Conservation (phyloP, 2,113 vertebrate genomes). For the Etheostoma spectabile region DNA sequence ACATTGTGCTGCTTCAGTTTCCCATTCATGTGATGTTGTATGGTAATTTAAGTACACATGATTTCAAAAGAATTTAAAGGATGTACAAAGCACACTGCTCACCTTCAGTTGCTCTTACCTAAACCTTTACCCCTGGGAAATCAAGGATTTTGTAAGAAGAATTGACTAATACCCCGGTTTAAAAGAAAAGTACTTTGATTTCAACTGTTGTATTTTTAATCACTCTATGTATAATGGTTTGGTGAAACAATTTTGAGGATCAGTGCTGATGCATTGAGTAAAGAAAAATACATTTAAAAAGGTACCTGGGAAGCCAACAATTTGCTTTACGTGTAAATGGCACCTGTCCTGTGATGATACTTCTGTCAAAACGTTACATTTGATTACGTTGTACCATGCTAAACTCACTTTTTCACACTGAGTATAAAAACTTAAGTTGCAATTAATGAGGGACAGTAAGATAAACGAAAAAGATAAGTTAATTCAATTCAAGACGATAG, state of each 20-base stretch:
- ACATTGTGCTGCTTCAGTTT: too few relatives aligned
- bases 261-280: too few relatives aligned
- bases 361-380: not conserved
- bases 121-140: not conserved
- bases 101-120: not conserved
- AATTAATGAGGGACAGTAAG: not conserved
- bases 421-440: not conserved
- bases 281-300: not conserved
- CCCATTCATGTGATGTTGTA: not conserved
- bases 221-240: not conserved
- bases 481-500: too few relatives aligned
- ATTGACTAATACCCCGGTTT: not conserved
- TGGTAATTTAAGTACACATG: not conserved
- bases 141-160: constrained; percentile 6
- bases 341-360: not conserved
- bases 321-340: not conserved
- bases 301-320: not conserved
- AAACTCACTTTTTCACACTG: not conserved
- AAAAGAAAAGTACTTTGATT: constrained; percentile 7
- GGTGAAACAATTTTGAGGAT: not conserved
- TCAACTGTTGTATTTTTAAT: not conserved
- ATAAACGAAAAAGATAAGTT: not conserved
- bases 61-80: constrained; percentile 1
- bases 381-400: not conserved
- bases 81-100: not conserved